Percentiles rank a stretch among this genome's conserved stretches.
These are phyloP conservation scores for Labroides dimidiatus DNA, from an alignment of 2,797 vertebrate genomes.

Conservation along the genomic window DNA sequence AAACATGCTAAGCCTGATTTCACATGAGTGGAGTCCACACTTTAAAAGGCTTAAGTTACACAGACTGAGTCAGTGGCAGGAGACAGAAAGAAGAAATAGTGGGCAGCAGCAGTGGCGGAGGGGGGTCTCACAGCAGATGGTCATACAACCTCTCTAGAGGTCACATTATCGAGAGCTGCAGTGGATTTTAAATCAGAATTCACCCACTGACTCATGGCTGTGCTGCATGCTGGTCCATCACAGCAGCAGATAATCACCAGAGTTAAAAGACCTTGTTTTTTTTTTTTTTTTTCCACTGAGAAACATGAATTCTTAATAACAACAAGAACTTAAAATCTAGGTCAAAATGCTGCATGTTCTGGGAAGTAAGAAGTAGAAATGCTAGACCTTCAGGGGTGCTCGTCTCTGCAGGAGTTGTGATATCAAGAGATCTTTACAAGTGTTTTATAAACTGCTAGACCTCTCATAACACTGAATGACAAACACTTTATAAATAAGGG, in stretches of 20 bases:
- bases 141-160: constrained; percentile 33
- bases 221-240: constrained; percentile 11
- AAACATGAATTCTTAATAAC: background rate
- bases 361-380: too few relatives aligned
- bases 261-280: constrained; percentile 12
- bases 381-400: too few relatives aligned
- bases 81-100: background rate
- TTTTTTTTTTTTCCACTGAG: background rate
- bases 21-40: constrained; percentile 33
- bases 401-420: too few relatives aligned
- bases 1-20: constrained; percentile 19
- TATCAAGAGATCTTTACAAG: too few relatives aligned
- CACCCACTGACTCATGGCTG: constrained; percentile 8
- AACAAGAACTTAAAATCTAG: too few relatives aligned
- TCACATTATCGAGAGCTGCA: constrained; percentile 37
- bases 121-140: constrained; percentile 56
- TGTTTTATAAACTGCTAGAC: too few relatives aligned
- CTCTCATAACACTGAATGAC: too few relatives aligned
- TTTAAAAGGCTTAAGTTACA: constrained; percentile 31
- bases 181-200: constrained; percentile 33
- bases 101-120: constrained; percentile 23
- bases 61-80: constrained; percentile 5
- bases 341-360: too few relatives aligned
- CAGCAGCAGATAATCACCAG: constrained; percentile 30
- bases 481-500: too few relatives aligned